These are phyloP conservation scores for Sclerodermus sp. DNA, from an alignment of 2,888 invertebrate genomes.

Conservation along the genomic window DNA sequence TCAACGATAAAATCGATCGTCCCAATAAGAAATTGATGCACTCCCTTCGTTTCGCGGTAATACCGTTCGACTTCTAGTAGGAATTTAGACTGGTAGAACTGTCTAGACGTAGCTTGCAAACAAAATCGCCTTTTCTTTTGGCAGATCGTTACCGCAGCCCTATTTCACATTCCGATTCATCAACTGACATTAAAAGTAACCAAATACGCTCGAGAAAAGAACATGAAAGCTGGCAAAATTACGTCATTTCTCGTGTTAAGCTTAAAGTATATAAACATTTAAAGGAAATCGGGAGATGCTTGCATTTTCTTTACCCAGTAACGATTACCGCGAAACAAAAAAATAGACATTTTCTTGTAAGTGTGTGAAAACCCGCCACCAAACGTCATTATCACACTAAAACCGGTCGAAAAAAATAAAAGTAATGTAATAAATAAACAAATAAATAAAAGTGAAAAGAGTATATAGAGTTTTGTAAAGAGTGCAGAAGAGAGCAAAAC, in stretches of 20 bases:
- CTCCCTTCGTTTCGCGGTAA: constrained; percentile 23
- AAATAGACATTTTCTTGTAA: constrained; percentile 4
- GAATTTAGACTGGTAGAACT: background rate
- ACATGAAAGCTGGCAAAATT: background rate
- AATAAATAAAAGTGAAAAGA: no score
- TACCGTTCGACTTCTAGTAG: constrained; percentile 35
- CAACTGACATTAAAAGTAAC: background rate
- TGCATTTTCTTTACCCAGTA: background rate
- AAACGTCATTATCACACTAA: constrained; percentile 4
- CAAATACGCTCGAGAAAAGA: background rate
- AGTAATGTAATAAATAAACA: no score
- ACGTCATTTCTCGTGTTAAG: background rate
- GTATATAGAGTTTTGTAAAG: no score
- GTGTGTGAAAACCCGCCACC: constrained; percentile 28
- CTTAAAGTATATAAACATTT: no score
- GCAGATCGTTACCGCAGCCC: no score
- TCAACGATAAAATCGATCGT: constrained; percentile 30
- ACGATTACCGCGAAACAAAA: constrained; percentile 6
- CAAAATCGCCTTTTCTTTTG: no score
- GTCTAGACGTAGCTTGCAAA: no score
- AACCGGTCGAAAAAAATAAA: no score
- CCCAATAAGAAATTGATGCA: constrained; percentile 41
- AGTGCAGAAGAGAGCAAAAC: no score
- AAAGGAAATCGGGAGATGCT: no score
- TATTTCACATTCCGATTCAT: no score